Conservation (phyloP, 1,140 invertebrate genomes). For the Brachionus rotundiformis region DNA sequence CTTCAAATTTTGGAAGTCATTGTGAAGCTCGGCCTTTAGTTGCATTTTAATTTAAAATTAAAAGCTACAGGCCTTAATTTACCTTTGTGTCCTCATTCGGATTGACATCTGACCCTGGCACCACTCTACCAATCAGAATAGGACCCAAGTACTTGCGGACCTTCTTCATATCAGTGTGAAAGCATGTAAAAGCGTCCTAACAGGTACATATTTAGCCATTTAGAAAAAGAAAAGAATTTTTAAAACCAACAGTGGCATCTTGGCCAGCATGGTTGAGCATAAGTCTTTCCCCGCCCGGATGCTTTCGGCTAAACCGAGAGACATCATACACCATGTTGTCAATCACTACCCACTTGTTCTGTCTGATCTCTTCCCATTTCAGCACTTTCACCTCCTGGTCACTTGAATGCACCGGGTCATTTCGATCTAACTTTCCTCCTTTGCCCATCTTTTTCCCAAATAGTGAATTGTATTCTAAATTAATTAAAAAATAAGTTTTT, state of each 20-base stretch:
- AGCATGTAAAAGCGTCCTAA: neutral
- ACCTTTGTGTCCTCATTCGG: conserved; percentile 5
- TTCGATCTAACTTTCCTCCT: neutral
- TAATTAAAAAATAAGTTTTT: neutral
- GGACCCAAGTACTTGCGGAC: neutral
- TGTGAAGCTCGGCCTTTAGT: neutral
- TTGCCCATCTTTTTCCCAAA: conserved; percentile 17
- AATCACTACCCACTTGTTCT: conserved; percentile 60
- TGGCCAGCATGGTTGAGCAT: conserved; percentile 60
- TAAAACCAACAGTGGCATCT: conserved; percentile 60
- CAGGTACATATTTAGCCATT: neutral
- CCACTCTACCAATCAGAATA: neutral
- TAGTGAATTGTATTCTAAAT: neutral
- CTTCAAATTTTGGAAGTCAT: conserved; percentile 34
- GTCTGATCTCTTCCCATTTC: conserved; percentile 56
- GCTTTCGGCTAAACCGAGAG: conserved; percentile 58
- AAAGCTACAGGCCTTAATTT: neutral
- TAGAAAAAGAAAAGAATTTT: neutral
- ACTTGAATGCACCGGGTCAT: neutral
- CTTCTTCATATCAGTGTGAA: conserved; percentile 21
- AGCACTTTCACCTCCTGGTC: conserved; percentile 47
- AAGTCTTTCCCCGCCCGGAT: conserved; percentile 62
- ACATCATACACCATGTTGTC: conserved; percentile 61
- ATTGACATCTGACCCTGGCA: neutral
- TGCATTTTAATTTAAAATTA: neutral